Conservation (phyloP, 2,113 vertebrate species). For the Phylloscopus whistleri region DNA sequence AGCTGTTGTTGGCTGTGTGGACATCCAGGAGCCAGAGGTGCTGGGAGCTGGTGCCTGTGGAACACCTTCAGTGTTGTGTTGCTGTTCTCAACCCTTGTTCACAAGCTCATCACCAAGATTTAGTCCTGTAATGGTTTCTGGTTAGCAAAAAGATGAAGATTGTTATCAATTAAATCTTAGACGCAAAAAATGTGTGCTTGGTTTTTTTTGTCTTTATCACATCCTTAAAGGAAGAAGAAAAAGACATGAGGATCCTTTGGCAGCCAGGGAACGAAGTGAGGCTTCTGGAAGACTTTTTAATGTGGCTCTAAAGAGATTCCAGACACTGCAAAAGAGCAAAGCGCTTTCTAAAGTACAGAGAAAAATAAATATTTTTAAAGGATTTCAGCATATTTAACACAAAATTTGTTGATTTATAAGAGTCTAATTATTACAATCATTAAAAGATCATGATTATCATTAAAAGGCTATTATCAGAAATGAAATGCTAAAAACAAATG, state of each 20-base stretch:
- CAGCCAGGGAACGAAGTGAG: not conserved
- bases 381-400: not conserved
- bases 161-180: constrained; percentile 33
- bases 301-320: not conserved
- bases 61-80: not conserved
- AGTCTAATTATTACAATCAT: constrained; percentile 35
- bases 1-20: not conserved
- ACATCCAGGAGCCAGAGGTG: not conserved
- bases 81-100: not conserved
- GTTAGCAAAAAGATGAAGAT: not conserved
- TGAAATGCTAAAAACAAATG: constrained; percentile 53
- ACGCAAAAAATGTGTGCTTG: constrained; percentile 38
- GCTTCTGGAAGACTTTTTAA: constrained; percentile 35
- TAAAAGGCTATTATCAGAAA: constrained; percentile 58
- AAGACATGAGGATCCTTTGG: not conserved
- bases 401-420: constrained; percentile 43
- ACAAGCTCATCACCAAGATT: not conserved
- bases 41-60: not conserved
- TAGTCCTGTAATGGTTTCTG: not conserved
- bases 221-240: constrained; percentile 19
- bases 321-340: constrained; percentile 48
- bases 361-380: constrained; percentile 52
- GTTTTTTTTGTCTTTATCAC: constrained; percentile 27
- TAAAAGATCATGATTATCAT: constrained; percentile 29
- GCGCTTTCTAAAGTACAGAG: constrained; percentile 24